Base-by-base conservation (phyloP, 2,888 invertebrate species). In the Theodoxus fluviatilis region DNA sequence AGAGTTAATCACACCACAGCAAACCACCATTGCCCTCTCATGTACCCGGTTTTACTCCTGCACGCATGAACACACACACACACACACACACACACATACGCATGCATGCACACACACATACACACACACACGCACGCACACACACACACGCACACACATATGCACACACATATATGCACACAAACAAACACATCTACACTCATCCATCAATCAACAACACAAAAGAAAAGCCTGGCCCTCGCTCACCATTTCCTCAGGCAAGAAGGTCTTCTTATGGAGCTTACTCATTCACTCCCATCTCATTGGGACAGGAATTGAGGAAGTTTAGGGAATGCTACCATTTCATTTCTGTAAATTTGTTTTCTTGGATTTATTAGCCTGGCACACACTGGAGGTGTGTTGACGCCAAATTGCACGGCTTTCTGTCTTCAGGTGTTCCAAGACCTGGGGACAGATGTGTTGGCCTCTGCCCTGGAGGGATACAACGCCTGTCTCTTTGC, bases 401-500 rank as follows among this genome's bases (percentile, higher is more conserved):
- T n/a, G n/a, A n/a, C n/a, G n/a, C n/a, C n/a, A n/a, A n/a, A n/a
- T n/a, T n/a, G n/a, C n/a, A n/a, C n/a, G n/a, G n/a, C 49, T 66
- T 67, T 70, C 61, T 72, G 49, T 49, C 76, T 79, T 6, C 82
- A 92, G 92, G 89, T 93, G 67, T 93, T 92, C 83, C 88, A 90
- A 70, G 90, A 90, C 40, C 88, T 93, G 72, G 93, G 93, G 3
- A 89, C 89, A 33, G 90, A 91, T 65, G 90, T 93, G 33, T 87
- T 92, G 65, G 88, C 90, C 35, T 90, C 91, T 38, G 88, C 93
- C 12, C 89, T 90, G 70, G 89, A 89, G 2, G 92, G 93, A 0
- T 95, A 94, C 84, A 94, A 95, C 88, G 93, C 94, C 3, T 95
- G 95, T 86, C 93, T 95, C 59, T 94, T 95, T 89, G 95, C 95